Evolutionary conservation across 2,113 vertebrate species (phyloP), one percentile per base, ranked within the genome.

Genomic region (Semicossyphus pulcher): DNA sequence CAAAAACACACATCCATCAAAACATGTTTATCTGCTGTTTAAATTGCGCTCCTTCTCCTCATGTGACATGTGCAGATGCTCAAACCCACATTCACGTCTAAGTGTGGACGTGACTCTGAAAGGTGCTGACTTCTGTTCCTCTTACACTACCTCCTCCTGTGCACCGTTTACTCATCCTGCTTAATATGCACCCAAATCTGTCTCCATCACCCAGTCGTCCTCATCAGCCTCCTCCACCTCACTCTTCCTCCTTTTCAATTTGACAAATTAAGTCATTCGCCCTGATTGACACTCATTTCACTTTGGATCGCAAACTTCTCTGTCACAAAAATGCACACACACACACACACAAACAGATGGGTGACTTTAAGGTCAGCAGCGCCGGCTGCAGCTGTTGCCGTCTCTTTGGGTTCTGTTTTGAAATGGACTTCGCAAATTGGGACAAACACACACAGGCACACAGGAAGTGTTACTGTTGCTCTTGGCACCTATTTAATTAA

Each of bases 121-220:
- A 86, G 81, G 79, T 86, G 76, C 56, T 21, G 72, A 81, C 71
- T 83, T 73, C 58, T 72, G 78, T 28, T 83, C 74, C 76, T 68
- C 60, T 79, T 78, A 69, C 60, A 49, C 64, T 62, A 83, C 67
- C 76, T 84, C 79, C 78, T 84, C 77, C 86, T 77, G 67, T 79
- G 69, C 70, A 71, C 65, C 48, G 62, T 81, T 88, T 85, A 91
- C 69, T 93, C 87, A 87, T 76, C 54, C 84, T 88, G 52, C 69
- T 93, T 91, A 89, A 87, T 89, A 93, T 92, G 86, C 90, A 83
- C 66, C 32, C 78, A 91, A 90, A 92, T 89, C 89, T 91, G 91
- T 89, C 87, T 76, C 76, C 49, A 63, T 73, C 79, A 48, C 51
- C 2, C 11, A 65, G 68, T 53, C 84, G 36, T 54, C 81, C 60